Evolutionary conservation across 2,888 invertebrate species (phyloP).

Genomic region (Atethmia centrago): DNA sequence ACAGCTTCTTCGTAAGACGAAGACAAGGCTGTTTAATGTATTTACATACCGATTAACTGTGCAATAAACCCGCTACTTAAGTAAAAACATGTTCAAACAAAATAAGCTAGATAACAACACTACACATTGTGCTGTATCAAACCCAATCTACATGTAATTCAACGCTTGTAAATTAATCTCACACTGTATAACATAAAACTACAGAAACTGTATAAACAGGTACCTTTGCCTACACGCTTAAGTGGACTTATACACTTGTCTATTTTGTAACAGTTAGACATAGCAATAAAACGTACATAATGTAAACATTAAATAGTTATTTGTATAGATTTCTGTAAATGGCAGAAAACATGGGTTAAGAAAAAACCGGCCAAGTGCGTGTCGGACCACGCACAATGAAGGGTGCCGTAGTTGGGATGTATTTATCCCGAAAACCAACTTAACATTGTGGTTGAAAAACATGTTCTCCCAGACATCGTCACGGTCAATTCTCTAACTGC

Average conservation of each 20-base stretch:
- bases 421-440: too few relatives aligned
- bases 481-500: too few relatives aligned
- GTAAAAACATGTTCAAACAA: conserved; percentile 53
- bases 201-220: conserved; percentile 15
- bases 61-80: conserved; percentile 55
- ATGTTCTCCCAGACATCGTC: too few relatives aligned
- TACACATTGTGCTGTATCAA: conserved; percentile 24
- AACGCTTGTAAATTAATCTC: conserved; percentile 23
- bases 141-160: conserved; percentile 7
- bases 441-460: too few relatives aligned
- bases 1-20: conserved; percentile 30
- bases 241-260: conserved; percentile 12
- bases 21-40: conserved; percentile 49
- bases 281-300: background rate
- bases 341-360: too few relatives aligned
- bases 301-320: conserved; percentile 3
- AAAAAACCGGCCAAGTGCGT: too few relatives aligned
- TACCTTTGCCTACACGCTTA: conserved; percentile 11
- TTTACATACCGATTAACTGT: conserved; percentile 53
- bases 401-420: too few relatives aligned
- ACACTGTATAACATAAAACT: conserved; percentile 11
- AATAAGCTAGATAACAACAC: conserved; percentile 47
- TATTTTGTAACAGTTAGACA: conserved; percentile 9
- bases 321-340: background rate
- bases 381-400: too few relatives aligned